A percentile compares a stretch with the other conserved stretches of the same genome.
phyloP scores from a whole-genome alignment of 2,113 vertebrate genomes.

The Neogobius melanostomus region DNA sequence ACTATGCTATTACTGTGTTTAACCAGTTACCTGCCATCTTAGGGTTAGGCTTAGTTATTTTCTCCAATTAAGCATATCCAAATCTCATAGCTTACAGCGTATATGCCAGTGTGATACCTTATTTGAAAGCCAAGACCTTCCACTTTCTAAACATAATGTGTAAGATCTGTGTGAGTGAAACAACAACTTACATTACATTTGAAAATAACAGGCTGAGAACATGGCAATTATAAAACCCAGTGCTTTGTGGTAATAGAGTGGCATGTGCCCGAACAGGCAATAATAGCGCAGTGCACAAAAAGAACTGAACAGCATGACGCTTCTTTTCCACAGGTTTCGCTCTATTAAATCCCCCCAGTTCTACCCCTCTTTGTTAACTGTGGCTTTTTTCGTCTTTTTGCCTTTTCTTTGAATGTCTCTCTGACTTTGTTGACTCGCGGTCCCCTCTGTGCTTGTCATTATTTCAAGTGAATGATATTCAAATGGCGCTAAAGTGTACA shows the following conservation, averaged over 20 bases:
- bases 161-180: too few species aligned
- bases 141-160: too few species aligned
- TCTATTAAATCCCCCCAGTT: neutral
- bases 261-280: neutral
- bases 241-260: neutral
- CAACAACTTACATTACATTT: too few species aligned
- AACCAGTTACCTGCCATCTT: too few species aligned
- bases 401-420: neutral
- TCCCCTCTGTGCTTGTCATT: conserved; percentile 39
- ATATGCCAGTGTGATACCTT: too few species aligned
- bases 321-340: neutral
- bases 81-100: too few species aligned
- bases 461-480: conserved; percentile 46
- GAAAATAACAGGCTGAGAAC: neutral
- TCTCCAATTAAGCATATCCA: too few species aligned
- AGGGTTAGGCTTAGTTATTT: too few species aligned
- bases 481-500: conserved; percentile 31
- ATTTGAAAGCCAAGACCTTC: too few species aligned
- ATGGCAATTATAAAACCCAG: neutral
- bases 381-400: neutral
- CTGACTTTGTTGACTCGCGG: neutral
- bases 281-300: neutral
- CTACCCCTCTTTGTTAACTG: neutral
- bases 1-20: too few species aligned
- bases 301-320: neutral